Evolutionary conservation across 2,888 invertebrate species (phyloP).

Genomic region (Eupelmus urozonus): DNA sequence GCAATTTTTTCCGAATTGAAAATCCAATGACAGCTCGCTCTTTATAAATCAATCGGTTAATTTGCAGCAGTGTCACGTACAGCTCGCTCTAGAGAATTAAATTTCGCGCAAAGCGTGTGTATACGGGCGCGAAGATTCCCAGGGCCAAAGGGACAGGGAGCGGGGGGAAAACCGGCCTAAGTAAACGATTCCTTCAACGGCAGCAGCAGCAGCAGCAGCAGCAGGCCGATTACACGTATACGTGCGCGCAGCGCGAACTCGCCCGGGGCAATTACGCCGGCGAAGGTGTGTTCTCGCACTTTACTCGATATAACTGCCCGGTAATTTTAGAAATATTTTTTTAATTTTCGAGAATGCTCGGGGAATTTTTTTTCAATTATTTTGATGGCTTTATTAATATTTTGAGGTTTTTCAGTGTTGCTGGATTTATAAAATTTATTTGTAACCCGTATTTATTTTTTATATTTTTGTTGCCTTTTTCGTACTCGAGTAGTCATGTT

Average conservation of each 20-base stretch:
- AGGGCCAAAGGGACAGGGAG: neutral
- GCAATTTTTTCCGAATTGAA: neutral
- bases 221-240: conserved; percentile 25
- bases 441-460: no score
- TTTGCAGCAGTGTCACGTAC: conserved; percentile 10
- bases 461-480: no score
- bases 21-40: no score
- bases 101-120: neutral
- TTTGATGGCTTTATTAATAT: no score
- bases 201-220: neutral
- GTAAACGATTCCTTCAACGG: conserved; percentile 41
- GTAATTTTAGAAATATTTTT: neutral
- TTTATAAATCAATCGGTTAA: no score
- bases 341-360: neutral
- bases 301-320: no score
- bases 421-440: no score
- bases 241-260: neutral
- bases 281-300: no score
- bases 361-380: neutral
- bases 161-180: conserved; percentile 46
- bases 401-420: no score
- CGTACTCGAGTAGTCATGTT: no score
- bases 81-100: conserved; percentile 11
- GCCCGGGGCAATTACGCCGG: conserved; percentile 9
- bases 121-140: conserved; percentile 34